phyloP scores from a whole-genome alignment of 2,113 vertebrate species.

The Martes martes region DNA sequence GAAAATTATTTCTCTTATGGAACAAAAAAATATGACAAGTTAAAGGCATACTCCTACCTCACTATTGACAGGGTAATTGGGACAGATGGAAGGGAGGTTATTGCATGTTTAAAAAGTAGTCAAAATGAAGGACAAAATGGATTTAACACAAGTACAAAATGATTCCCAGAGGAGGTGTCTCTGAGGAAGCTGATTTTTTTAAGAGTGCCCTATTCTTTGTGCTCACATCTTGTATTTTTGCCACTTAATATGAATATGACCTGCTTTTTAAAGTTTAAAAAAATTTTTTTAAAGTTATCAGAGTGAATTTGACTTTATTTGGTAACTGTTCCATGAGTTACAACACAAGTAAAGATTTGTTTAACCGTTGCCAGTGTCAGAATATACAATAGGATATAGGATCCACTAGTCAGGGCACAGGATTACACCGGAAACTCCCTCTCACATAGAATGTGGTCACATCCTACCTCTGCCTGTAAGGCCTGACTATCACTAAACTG shows the following conservation, averaged over 20 bases:
- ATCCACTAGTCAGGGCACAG: neutral
- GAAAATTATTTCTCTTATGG: slow-evolving; percentile 11
- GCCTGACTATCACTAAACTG: neutral
- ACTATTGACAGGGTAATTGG: neutral
- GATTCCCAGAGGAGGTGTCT: neutral
- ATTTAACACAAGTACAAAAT: neutral
- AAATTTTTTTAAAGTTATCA: neutral
- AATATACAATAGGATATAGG: no score
- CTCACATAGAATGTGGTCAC: no score
- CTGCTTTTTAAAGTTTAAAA: neutral
- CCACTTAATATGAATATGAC: neutral
- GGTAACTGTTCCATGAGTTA: neutral
- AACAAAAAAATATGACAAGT: neutral
- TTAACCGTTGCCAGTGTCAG: neutral
- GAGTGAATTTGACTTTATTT: neutral
- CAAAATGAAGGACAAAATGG: neutral
- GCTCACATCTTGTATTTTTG: neutral
- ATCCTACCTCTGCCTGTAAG: neutral
- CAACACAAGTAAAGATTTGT: neutral
- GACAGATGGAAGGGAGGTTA: neutral
- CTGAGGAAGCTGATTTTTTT: neutral
- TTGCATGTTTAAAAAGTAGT: neutral
- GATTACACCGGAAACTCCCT: neutral
- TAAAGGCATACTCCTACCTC: neutral
- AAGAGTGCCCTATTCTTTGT: neutral